A percentile compares a stretch with the other conserved stretches of the same genome.
These are phyloP conservation scores for Dynastes tityus DNA, from an alignment of 2,888 invertebrate genomes.

Conservation along the genomic window DNA sequence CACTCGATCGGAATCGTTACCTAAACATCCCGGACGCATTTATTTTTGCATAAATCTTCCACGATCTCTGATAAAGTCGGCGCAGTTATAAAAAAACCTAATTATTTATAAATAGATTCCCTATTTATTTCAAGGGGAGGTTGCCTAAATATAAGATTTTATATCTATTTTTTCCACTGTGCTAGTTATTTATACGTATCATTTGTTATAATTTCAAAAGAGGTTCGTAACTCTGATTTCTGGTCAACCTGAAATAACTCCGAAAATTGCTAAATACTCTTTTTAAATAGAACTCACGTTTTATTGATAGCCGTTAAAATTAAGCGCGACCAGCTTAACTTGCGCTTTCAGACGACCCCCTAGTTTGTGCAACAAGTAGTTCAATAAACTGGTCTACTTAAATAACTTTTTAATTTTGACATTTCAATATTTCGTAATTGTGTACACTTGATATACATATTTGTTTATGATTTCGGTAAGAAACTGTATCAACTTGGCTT, in stretches of 20 bases:
- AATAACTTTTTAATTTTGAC: slow-evolving; percentile 22
- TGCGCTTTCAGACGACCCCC: slow-evolving; percentile 1
- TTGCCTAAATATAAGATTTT: slow-evolving; percentile 45
- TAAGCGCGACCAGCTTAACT: slow-evolving; percentile 17
- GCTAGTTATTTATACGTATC: slow-evolving; percentile 46
- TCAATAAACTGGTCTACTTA: slow-evolving; percentile 38
- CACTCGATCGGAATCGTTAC: slow-evolving; percentile 35
- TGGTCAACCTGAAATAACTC: slow-evolving; percentile 44
- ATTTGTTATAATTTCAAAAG: slow-evolving; percentile 47
- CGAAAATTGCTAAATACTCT: slow-evolving; percentile 40
- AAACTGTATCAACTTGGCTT: no score
- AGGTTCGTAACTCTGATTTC: slow-evolving; percentile 35
- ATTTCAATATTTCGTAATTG: neutral
- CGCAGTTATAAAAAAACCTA: slow-evolving; percentile 42
- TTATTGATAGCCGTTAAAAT: slow-evolving; percentile 42
- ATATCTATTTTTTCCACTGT: slow-evolving; percentile 46
- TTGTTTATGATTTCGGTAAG: no score
- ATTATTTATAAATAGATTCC: slow-evolving; percentile 41
- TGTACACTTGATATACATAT: neutral
- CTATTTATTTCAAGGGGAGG: slow-evolving; percentile 46
- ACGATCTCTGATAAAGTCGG: slow-evolving; percentile 41
- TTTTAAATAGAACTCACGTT: slow-evolving; percentile 42
- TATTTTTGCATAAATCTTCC: slow-evolving; percentile 37
- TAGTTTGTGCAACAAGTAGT: slow-evolving; percentile 27
- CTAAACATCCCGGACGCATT: slow-evolving; percentile 46